Conservation (phyloP, 2,797 vertebrate genomes). For the Sebastes trivittatus region DNA sequence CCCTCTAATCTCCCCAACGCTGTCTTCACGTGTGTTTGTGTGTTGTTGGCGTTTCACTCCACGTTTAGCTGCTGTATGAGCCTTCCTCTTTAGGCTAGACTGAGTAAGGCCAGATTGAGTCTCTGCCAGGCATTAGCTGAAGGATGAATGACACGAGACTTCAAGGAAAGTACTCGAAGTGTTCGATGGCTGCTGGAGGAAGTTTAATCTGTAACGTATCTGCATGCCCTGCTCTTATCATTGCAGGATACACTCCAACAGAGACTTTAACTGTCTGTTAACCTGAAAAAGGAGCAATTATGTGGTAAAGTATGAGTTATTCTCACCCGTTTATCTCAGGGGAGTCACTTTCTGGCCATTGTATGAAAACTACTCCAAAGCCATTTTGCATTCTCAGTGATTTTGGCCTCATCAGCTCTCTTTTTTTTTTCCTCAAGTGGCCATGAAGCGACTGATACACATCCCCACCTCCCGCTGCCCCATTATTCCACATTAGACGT, state of each 20-base stretch:
- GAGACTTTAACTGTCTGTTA: constrained; percentile 90
- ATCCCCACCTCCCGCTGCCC: background rate
- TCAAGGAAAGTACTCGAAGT: background rate
- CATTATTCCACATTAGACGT: constrained; percentile 32
- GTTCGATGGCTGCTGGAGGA: background rate
- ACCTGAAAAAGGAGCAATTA: constrained; percentile 79
- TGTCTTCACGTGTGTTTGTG: constrained; percentile 46
- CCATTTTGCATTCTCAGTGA: background rate
- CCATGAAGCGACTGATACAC: constrained; percentile 52
- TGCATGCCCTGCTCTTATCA: constrained; percentile 82
- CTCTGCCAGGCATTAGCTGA: constrained; percentile 54
- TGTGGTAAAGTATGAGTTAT: constrained; percentile 85
- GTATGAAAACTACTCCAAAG: background rate
- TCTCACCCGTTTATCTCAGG: constrained; percentile 25
- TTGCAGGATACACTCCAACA: constrained; percentile 91
- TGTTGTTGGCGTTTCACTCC: background rate
- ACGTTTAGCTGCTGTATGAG: constrained; percentile 38
- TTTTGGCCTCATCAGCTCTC: constrained; percentile 20
- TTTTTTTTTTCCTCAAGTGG: constrained; percentile 29
- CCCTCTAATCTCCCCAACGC: constrained; percentile 5
- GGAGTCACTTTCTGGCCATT: constrained; percentile 57
- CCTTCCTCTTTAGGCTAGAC: constrained; percentile 38
- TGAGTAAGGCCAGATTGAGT: constrained; percentile 52
- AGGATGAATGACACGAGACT: constrained; percentile 35
- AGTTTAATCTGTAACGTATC: constrained; percentile 35